phyloP scores from a whole-genome alignment of 2,888 invertebrate genomes.

The Pyrrhia umbra region DNA sequence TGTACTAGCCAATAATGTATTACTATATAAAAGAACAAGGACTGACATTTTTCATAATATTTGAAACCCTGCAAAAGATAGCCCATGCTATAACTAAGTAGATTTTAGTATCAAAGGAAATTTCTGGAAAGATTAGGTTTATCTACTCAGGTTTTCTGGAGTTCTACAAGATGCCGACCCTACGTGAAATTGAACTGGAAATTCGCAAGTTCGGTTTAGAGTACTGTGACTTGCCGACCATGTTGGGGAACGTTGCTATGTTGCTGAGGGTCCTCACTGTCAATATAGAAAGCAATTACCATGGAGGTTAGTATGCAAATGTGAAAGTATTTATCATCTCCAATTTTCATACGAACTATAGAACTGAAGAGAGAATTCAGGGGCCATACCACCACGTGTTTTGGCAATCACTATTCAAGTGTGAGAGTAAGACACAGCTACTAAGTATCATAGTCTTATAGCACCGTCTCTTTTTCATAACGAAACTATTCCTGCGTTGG shows the following conservation, averaged over 20 bases:
- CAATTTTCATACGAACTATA: no score
- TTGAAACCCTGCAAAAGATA: neutral
- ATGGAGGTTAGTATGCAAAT: slow-evolving; percentile 52
- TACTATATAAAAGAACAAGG: slow-evolving; percentile 7
- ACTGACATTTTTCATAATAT: neutral
- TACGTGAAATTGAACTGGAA: slow-evolving; percentile 39
- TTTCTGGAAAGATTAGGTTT: neutral
- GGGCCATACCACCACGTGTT: no score
- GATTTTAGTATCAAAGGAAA: no score
- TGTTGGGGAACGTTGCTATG: slow-evolving; percentile 64
- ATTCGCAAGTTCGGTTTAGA: slow-evolving; percentile 62
- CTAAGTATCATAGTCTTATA: no score
- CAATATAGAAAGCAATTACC: slow-evolving; percentile 62
- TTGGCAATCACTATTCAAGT: no score
- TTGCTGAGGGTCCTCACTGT: slow-evolving; percentile 63
- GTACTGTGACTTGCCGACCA: slow-evolving; percentile 66
- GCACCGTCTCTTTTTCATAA: no score
- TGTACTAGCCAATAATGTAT: neutral
- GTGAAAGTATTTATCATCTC: neutral
- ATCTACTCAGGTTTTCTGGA: neutral
- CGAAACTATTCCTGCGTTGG: no score
- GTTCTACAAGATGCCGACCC: neutral
- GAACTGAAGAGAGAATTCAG: no score
- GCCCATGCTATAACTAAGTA: no score
- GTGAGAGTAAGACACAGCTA: no score